Conservation (phyloP, 2,113 vertebrate species). For the Esox niger region DNA sequence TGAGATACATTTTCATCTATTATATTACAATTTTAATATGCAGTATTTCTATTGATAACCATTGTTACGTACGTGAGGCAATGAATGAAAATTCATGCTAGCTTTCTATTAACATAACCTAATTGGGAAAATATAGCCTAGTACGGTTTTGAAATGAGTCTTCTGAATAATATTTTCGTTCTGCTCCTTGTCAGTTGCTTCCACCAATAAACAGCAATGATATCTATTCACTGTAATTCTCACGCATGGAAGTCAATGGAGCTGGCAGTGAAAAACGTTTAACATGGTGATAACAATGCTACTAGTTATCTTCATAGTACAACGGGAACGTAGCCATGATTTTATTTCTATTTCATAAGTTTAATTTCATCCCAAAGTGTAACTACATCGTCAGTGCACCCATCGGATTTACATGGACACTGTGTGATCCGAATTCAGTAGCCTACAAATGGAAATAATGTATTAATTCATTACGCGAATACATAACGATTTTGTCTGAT, state of each 20-base stretch:
- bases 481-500: neutral
- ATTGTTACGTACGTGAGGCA: neutral
- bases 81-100: neutral
- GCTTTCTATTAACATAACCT: neutral
- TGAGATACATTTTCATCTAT: neutral
- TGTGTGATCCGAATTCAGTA: conserved; percentile 26
- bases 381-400: conserved; percentile 4
- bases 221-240: neutral
- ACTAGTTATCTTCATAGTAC: neutral
- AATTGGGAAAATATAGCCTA: neutral
- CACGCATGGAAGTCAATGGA: neutral
- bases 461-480: neutral
- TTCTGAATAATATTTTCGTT: neutral
- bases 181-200: neutral
- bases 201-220: neutral
- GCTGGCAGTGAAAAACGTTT: neutral
- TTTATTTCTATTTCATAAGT: neutral
- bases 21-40: too few relatives aligned
- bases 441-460: conserved; percentile 2
- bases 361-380: neutral
- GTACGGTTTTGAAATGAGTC: too few relatives aligned
- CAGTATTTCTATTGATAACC: too few relatives aligned
- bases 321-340: neutral
- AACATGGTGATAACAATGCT: neutral
- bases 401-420: conserved; percentile 29